Evolutionary conservation across 2,797 vertebrate genomes (phyloP), one percentile per base, ranked within the genome.

Genomic region (Microctenopoma stevenorrisi): DNA sequence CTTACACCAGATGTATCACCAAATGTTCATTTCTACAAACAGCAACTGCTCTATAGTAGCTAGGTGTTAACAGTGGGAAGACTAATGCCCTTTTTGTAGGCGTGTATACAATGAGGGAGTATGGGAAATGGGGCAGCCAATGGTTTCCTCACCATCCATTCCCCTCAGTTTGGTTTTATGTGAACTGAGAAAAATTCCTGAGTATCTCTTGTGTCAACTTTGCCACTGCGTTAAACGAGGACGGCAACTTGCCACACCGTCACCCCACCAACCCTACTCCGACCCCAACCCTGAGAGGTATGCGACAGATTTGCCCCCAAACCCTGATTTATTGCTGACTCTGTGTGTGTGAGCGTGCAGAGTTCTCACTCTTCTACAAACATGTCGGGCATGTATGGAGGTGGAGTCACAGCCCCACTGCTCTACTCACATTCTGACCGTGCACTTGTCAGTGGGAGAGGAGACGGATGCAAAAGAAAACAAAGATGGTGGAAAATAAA

Each of bases 141-240:
- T 60, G 30, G 46, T 43, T 44, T 68, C 49, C 52, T 57, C 57
- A 30, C 57, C 67, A 78, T 72, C 52, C 43, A 58, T 61, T 55
- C 64, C 54, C 37, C 61, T 48, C 57, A 57, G 78, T 59, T 63
- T 58, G 40, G 55, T 63, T 63, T 59, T 38, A 77, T 51, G 78
- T 71, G 68, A 84, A 85, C 85, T 70, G 64, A 78, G 63, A 79
- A 66, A 79, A 75, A 80, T 79, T 83, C 76, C 78, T 72, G 65
- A 75, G 72, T 67, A 71, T 78, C 78, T 71, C 79, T 76, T 82
- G 67, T 77, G 76, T 88, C 81, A 87, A 86, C 85, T 84, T 26
- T 75, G 78, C 76, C 84, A 86, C 80, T 84, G 28, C 70, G 72
- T 61, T 63, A 52, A 75, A 48, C 64, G 44, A 63, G 77, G 76